Evolutionary conservation across 2,888 invertebrate genomes (phyloP), one percentile per base, ranked within the genome.

Genomic region (Trichopria drosophilae): DNA sequence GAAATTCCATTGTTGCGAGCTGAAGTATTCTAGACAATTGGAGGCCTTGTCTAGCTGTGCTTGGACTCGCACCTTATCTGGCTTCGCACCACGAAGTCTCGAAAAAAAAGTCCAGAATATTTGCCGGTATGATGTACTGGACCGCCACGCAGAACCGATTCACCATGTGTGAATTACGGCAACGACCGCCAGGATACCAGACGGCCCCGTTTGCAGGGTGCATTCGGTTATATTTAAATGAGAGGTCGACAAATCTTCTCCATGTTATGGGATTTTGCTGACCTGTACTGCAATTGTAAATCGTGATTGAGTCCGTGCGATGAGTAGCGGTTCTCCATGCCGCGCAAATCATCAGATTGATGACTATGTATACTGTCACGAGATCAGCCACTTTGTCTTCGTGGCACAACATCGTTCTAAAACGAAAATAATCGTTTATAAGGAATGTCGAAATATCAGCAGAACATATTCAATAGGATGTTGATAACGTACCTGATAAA

Each of bases 221-320:
- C 80, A 86, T 86, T 73, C 90, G 84, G 79, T 91, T 87, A 67
- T 89, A 88, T 69, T 85, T 84, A 76, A 93, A 90, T 70, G 90
- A 88, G 69, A 87, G 82, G 63, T 84, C 81, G 64, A 96, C 91
- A 73, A 98, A 92, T 55, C 87, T 79, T 64, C 84, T 88, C 98
- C 98, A 98, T 59, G 89, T 89, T 69, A 98, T 88, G 1, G 96
- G 95, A 73, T 93, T 94, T 71, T 92, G 85, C 68, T 87, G 87
- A 10, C 98, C 96, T 41, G 97, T 93, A 71, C 93, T 93, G 77
- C 94, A 94, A 79, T 99, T 96, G 78, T 96, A 97, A 43, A 98
- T 89, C 52, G 87, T 81, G 62, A 92, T 86, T 56, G 85, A 85
- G 35, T 68, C 64, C 31, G 62, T 65, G 36, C 66, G 70, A 36